Evolutionary conservation across 2,888 invertebrate genomes (phyloP), one percentile per base, ranked within the genome.

Genomic region (Chalcis sispes): DNA sequence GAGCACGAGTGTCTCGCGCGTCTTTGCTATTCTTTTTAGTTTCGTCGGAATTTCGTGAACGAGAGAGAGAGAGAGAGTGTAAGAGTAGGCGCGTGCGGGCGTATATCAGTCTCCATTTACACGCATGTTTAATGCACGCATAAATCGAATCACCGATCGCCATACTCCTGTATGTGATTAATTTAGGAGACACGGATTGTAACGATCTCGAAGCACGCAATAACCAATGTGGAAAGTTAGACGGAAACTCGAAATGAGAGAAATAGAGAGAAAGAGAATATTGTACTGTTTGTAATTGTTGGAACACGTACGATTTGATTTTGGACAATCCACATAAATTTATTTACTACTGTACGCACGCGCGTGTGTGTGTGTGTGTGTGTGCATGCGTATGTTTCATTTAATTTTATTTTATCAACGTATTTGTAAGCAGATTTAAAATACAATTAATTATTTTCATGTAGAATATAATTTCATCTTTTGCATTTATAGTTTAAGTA

Each of bases 161-260:
- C 32, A n/a, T 50, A 10, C 29, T 32, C 25, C 7, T 13, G 23
- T 42, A 36, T 54, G 32, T 65, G 64, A 65, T 72, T 72, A 62
- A 72, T 72, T 65, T 58, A 58, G 48, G 56, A 48, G 72, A 61
- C n/a, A n/a, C 27, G 61, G 36, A 46, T 23, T 65, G 50, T 62
- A 71, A 54, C 71, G 54, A 66, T 65, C 23, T 23, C 40, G 32
- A 18, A 23, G 42, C 76, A 71, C 66, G 73, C 69, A 58, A 42
- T 61, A 32, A 66, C 29, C 5, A 20, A 36, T 36, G 36, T 36
- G 36, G 5, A 36, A 7, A 36, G 27, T 46, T 62, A 15, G 46
- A 7, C 8, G n/a, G 46, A 46, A n/a, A 46, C 2, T 15, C 8
- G n/a, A 61, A 42, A 54, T 20, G 62, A 46, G 40, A 25, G 66